Base-by-base conservation (phyloP, 2,113 vertebrate genomes). In the Phaethornis superciliosus region DNA sequence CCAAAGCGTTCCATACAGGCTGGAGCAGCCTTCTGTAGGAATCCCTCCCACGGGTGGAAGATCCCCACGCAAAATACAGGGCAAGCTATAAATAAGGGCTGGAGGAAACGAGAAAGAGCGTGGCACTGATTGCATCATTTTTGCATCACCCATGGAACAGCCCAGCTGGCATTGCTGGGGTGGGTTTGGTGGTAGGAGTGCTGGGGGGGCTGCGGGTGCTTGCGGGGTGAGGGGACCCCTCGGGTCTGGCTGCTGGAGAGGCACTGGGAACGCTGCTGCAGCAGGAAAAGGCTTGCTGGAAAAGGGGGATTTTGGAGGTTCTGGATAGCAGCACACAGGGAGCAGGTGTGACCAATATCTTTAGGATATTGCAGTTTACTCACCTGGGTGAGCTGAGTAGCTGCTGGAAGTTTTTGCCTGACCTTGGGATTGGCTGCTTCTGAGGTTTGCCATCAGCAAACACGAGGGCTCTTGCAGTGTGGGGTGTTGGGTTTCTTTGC, bases 241-340 rank as follows among this genome's bases (percentile, higher is more conserved):
- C 5, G 5, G 30, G 6, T 22, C n/a, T 33, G 35, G 37, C n/a
- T 27, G 70, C 85, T 67, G 15, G 30, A 46, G 15, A 89, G 59
- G 10, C 32, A 2, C 68, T 21, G 58, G 8, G 32, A 44, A 15
- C 0, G 7, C 80, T 70, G 81, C 68, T 59, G 28, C 40, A 20
- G 58, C 54, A 82, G 54, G 58, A 42, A 21, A 3, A 2, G 30
- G 37, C 64, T 84, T 22, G 37, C 30, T 49, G 83, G 27, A 26
- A 7, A 1, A 63, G 3, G 40, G 77, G 6, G 46, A 54, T n/a
- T 40, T 40, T 40, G 40, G 40, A 40, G 40, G 8, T 60, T 17
- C 49, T 0, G 0, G 0, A 13, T 0, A 52, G 84, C n/a, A 8
- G 12, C 7, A 0, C 9, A 19, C 10, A 8, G 4, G 71, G 30